phyloP scores from a whole-genome alignment of 2,113 vertebrate genomes.

The Castor canadensis region DNA sequence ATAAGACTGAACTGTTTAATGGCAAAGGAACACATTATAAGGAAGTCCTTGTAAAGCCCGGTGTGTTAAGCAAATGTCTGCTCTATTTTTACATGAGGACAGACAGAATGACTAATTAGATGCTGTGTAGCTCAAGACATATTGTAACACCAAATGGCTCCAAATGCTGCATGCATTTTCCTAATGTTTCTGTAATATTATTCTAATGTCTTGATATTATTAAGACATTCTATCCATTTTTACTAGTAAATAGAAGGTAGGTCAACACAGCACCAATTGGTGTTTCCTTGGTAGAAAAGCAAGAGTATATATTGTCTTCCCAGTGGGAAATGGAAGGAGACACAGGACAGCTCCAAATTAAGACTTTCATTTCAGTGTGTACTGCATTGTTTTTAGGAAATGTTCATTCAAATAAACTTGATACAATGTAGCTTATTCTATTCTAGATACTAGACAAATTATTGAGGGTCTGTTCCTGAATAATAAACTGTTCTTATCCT shows the following conservation, averaged over 20 bases:
- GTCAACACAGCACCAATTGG: background rate
- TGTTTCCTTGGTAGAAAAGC: background rate
- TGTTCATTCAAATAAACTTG: background rate
- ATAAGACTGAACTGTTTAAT: background rate
- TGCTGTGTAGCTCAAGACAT: background rate
- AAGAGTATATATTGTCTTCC: background rate
- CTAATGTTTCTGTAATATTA: background rate
- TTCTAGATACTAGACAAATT: background rate
- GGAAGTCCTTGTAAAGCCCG: background rate
- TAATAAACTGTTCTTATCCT: background rate
- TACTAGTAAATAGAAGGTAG: background rate
- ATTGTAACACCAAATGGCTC: background rate
- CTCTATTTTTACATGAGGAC: background rate
- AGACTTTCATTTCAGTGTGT: background rate
- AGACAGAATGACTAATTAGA: constrained; percentile 6
- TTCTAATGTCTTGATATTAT: too few relatives aligned
- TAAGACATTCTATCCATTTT: background rate
- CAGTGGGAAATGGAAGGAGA: background rate
- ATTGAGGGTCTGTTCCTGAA: background rate
- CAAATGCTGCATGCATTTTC: background rate
- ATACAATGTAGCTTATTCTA: background rate
- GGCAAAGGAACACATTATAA: background rate
- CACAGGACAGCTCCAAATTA: background rate
- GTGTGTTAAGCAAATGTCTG: background rate
- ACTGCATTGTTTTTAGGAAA: background rate